Evolutionary conservation across 2,888 invertebrate species (phyloP).

Genomic region (Ptychoptera contaminata): DNA sequence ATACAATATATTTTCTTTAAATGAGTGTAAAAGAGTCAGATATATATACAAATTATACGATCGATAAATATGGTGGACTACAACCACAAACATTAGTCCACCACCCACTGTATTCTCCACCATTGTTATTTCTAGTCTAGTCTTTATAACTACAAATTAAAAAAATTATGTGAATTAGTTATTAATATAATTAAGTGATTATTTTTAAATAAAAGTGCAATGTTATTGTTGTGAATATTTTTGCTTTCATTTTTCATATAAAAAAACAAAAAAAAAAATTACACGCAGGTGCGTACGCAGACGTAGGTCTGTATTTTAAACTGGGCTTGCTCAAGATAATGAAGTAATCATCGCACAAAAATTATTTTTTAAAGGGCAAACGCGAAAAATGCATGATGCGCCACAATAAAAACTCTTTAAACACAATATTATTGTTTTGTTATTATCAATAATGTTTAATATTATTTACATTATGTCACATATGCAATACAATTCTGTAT

Average conservation of each 20-base stretch:
- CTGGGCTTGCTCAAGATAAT: constrained; percentile 61
- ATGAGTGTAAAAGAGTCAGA: no score
- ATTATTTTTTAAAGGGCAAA: constrained; percentile 7
- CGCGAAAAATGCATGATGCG: constrained; percentile 9
- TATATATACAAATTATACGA: constrained; percentile 24
- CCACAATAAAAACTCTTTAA: constrained; percentile 4
- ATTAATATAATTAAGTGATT: constrained; percentile 1
- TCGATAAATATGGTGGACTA: constrained; percentile 46
- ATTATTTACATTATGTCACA: background rate
- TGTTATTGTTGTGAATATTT: constrained; percentile 3
- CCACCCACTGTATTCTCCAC: background rate
- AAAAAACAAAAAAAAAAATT: constrained; percentile 26
- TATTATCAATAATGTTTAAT: background rate
- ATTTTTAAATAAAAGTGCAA: constrained; percentile 1
- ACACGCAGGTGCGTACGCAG: constrained; percentile 96
- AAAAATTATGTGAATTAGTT: constrained; percentile 1
- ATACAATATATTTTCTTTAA: no score
- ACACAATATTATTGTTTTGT: background rate
- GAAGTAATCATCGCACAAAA: constrained; percentile 1
- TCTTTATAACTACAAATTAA: constrained; percentile 1
- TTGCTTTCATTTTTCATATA: background rate
- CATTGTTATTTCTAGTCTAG: background rate
- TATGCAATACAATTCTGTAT: no score
- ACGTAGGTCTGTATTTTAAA: constrained; percentile 71
- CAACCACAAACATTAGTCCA: constrained; percentile 13